Evolutionary conservation across 2,888 invertebrate species (phyloP), one percentile per base, ranked within the genome.

Genomic region (Polymixis flavicincta): DNA sequence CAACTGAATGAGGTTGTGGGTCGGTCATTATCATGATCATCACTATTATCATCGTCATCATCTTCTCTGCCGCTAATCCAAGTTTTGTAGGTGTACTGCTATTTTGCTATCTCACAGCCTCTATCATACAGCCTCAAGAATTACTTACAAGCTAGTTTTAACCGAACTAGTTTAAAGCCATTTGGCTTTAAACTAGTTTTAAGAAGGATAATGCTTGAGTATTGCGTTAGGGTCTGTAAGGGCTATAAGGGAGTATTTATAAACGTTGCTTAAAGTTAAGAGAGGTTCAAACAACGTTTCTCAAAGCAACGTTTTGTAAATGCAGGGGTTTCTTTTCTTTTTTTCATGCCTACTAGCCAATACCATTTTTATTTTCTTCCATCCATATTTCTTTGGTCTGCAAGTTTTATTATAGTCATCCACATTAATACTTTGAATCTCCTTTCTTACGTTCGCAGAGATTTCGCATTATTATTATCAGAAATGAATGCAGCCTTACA

Each of bases 401-500:
- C 11, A 25, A 19, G n/a, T 63, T 25, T 25, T 61, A 0, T 6
- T 61, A n/a, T 11, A 17, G 9, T 63, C 42, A 45, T 25, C 25
- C 7, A 63, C 42, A 45, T 63, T 19, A 17, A 42, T 11, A 25
- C 63, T 63, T 61, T 37, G 4, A 60, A 37, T 8, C 22, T 37
- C 42, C 3, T 9, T 25, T n/a, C 6, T 61, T 64, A 48, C 13
- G 28, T 22, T 28, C 64, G 28, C 32, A 66, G 22, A 66, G 11
- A 54, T 32, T 32, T 28, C 4, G 11, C 4, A 50, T 17, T 54
- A n/a, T 66, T 50, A 22, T 50, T 14, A 17, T 14, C 5, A 32
- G 17, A 32, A 64, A 70, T 28, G 0, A 42, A 42, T 19, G n/a
- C 6, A 3, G 14, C 25, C 90, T 76, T 81, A 95, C 95, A 95